Evolutionary conservation across 2,888 invertebrate species (phyloP), one percentile per base, ranked within the genome.

Genomic region (Agrenia bidenticulata): DNA sequence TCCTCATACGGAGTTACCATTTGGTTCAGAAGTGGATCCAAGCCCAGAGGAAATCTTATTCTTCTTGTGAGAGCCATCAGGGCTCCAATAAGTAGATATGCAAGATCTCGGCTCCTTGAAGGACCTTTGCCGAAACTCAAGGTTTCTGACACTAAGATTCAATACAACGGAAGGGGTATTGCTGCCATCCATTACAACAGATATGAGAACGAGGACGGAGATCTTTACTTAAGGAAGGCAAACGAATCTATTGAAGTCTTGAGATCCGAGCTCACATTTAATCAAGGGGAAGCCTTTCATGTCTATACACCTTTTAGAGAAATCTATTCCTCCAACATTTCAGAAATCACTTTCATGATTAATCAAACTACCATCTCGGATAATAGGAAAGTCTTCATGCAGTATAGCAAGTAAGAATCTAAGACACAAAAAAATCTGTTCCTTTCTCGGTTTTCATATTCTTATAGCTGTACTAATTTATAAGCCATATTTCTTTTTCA

Each of bases 311-410:
- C 94, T 0, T 88, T 87, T 78, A 91, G 92, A 88, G 92, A 93
- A 78, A 86, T 90, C 50, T 88, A 88, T 69, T 85, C 86, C 2
- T 90, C 93, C 67, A 93, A 94, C 78, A 85, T 96, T 58, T 92
- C 94, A 0, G 93, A 94, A 82, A 89, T 97, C 55, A 89, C 90
- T 0, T 87, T 97, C 71, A 91, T 91, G 82, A 85, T 99, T 1
- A 94, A 95, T 77, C 87, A 87, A 73, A 89, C 89, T 58, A 82
- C 89, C 65, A 89, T 99, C 42, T 87, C 87, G 0, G 90, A 92
- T 77, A 99, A 99, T 79, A 90, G 89, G 0, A 86, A 85, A 79
- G 94, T 96, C 15, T 87, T 97, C 69, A 85, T 87, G 62, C 96
- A 97, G 77, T 89, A 92, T 77, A 93, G 94, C 50, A 82, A 80